Evolutionary conservation across 2,888 invertebrate species (phyloP).

Genomic region (Rambutsinella grinnellia): DNA sequence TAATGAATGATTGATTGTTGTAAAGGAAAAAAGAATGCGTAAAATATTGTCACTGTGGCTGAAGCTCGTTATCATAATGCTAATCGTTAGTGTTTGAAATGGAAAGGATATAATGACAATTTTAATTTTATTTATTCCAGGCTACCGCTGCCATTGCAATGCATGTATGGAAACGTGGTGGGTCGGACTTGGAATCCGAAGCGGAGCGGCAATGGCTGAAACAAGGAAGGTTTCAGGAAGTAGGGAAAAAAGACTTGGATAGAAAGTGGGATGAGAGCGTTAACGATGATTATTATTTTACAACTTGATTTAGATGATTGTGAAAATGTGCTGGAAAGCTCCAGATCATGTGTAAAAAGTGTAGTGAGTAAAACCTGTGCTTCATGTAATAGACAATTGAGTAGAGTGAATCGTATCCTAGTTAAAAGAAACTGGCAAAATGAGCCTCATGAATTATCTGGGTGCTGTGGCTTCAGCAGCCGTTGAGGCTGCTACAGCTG

Average conservation of each 20-base stretch:
- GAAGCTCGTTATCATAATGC: too few relatives aligned
- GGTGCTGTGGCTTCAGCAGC: conserved; percentile 67
- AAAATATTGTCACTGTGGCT: too few relatives aligned
- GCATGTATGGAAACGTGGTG: neutral
- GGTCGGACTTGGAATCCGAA: neutral
- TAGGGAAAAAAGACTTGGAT: conserved; percentile 47
- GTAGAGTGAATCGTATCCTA: conserved; percentile 24
- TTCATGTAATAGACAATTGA: conserved; percentile 42
- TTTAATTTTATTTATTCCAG: too few relatives aligned
- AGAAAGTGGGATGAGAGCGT: conserved; percentile 28
- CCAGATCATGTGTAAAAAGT: conserved; percentile 3
- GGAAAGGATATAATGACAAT: too few relatives aligned
- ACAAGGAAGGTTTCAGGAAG: conserved; percentile 48
- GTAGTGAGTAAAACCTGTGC: conserved; percentile 29
- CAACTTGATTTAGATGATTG: conserved; percentile 30
- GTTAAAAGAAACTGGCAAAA: conserved; percentile 36
- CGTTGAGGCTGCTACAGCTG: conserved; percentile 60
- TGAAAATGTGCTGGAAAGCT: conserved; percentile 20
- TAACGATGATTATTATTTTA: conserved; percentile 42
- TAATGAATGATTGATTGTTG: too few relatives aligned
- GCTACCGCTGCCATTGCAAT: neutral
- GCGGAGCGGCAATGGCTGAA: conserved; percentile 44
- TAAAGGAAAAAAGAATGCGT: too few relatives aligned
- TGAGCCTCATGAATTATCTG: conserved; percentile 69
- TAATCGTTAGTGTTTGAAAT: too few relatives aligned